Evolutionary conservation across 2,888 invertebrate genomes (phyloP).

Genomic region (Drosophila austrosaltans): DNA sequence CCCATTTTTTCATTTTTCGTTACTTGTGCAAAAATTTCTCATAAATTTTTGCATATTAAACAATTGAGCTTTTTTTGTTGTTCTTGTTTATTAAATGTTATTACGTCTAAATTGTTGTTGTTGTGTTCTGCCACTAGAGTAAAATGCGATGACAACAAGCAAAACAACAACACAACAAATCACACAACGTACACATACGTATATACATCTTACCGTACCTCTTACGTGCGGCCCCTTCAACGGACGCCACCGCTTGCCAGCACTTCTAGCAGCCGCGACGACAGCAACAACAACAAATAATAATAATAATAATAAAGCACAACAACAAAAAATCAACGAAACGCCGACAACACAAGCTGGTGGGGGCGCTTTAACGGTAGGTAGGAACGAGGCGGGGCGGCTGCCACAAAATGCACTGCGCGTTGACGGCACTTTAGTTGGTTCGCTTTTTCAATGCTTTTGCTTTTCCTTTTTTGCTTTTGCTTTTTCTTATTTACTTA

Average conservation of each 20-base stretch:
- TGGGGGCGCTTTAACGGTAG: conserved; percentile 18
- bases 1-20: conserved; percentile 52
- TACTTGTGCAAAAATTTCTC: conserved; percentile 50
- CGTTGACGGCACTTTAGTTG: conserved; percentile 26
- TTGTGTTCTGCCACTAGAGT: conserved; percentile 5
- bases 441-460: conserved; percentile 11
- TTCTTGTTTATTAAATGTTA: conserved; percentile 56
- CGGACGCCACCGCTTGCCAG: conserved; percentile 47
- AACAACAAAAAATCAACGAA: conserved; percentile 22
- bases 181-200: conserved; percentile 26
- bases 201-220: conserved; percentile 54
- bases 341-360: conserved; percentile 47
- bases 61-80: conserved; percentile 40
- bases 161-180: conserved; percentile 39
- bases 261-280: conserved; percentile 22
- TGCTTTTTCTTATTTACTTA: conserved; percentile 53
- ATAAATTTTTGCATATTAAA: conserved; percentile 55
- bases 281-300: conserved; percentile 43
- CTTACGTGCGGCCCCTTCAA: conserved; percentile 57
- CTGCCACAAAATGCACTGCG: conserved; percentile 28
- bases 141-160: conserved; percentile 3
- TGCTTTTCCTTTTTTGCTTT: conserved; percentile 27
- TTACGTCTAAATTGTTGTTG: conserved; percentile 31
- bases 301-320: conserved; percentile 27
- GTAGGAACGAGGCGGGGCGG: background rate